phyloP scores from a whole-genome alignment of 2,797 vertebrate genomes.

The Neosilurus mollespiculum region DNA sequence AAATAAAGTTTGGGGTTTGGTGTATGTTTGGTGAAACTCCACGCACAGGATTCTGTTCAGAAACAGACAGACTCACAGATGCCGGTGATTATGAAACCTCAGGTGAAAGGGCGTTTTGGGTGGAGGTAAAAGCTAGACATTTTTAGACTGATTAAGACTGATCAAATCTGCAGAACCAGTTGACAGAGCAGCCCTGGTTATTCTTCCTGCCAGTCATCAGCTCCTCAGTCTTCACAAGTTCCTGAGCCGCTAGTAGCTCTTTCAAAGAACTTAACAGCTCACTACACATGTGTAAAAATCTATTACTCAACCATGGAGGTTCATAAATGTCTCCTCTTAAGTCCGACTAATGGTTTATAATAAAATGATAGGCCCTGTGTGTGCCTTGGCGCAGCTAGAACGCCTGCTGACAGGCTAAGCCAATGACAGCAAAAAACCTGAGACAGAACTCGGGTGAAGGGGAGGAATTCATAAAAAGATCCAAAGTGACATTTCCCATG shows the following conservation, averaged over 20 bases:
- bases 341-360: constrained; percentile 45
- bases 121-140: no score
- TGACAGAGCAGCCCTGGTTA: neutral
- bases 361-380: constrained; percentile 53
- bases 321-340: constrained; percentile 44
- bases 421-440: constrained; percentile 24
- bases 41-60: no score
- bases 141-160: neutral
- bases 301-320: constrained; percentile 37
- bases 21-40: no score
- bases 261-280: constrained; percentile 47
- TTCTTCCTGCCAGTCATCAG: neutral
- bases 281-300: constrained; percentile 49
- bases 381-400: constrained; percentile 40
- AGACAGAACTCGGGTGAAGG: constrained; percentile 28
- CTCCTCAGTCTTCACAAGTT: neutral
- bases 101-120: no score
- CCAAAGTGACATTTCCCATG: constrained; percentile 21
- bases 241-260: constrained; percentile 12
- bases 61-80: no score
- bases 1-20: no score
- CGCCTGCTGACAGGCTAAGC: constrained; percentile 32
- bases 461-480: neutral
- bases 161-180: neutral
- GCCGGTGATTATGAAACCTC: no score